A percentile compares a stretch with the other conserved stretches of the same genome.
These are phyloP conservation scores for Parasteatoda tepidariorum DNA, from an alignment of 1,140 invertebrate genomes.

Conservation along the genomic window DNA sequence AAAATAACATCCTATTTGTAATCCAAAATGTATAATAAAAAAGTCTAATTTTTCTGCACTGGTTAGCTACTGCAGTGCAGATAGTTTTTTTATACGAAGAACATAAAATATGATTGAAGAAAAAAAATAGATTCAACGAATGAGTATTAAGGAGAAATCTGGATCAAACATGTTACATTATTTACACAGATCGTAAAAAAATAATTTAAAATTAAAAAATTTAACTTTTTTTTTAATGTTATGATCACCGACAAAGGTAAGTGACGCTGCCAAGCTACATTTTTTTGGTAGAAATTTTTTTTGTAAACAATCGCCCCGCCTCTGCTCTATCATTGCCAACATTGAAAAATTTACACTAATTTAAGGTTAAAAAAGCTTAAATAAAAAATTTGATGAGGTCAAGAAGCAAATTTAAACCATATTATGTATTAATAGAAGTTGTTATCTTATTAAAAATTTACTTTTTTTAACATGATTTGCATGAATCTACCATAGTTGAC, in stretches of 20 bases:
- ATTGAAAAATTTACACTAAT: no score
- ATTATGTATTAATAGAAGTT: no score
- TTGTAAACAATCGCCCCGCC: slow-evolving; percentile 3
- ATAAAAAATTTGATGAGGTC: no score
- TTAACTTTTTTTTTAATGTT: background rate
- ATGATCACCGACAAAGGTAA: background rate
- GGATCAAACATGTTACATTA: no score
- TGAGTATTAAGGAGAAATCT: no score
- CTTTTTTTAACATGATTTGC: no score
- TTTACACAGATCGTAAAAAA: no score
- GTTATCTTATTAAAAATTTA: no score
- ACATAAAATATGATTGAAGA: background rate
- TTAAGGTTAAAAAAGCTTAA: no score
- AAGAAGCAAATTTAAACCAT: no score
- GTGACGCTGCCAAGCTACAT: slow-evolving; percentile 12
- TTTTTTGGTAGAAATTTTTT: background rate
- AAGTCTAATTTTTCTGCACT: background rate
- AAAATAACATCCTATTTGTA: no score
- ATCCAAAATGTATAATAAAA: background rate
- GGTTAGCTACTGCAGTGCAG: background rate
- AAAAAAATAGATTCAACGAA: background rate
- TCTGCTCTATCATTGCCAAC: background rate
- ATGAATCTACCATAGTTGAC: no score
- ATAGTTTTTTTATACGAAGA: background rate
- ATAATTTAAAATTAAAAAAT: background rate